Conservation (phyloP, 2,113 vertebrate genomes). For the Calonectris borealis region DNA sequence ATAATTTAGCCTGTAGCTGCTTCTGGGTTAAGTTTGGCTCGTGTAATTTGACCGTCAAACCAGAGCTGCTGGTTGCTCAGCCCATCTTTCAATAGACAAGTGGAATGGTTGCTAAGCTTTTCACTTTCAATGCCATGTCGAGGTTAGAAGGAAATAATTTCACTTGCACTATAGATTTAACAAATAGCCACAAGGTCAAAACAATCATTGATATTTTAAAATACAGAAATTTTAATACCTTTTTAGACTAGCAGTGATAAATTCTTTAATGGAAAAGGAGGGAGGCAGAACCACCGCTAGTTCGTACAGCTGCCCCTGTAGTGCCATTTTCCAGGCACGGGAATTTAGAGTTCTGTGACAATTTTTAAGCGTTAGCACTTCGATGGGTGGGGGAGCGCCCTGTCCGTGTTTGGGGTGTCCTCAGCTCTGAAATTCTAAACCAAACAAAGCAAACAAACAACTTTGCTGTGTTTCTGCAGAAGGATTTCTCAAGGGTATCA, state of each 20-base stretch:
- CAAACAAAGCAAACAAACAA: not conserved
- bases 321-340: not conserved
- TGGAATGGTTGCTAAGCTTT: not conserved
- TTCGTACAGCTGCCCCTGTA: not conserved
- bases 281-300: not conserved
- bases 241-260: not conserved
- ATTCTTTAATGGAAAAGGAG: not conserved
- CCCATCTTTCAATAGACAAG: accelerated
- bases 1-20: not conserved
- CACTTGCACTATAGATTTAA: not conserved
- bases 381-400: constrained; percentile 25
- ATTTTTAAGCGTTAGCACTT: not conserved
- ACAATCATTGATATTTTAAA: not conserved
- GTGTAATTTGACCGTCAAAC: not conserved
- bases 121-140: not conserved
- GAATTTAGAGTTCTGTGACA: not conserved
- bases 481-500: constrained; percentile 63
- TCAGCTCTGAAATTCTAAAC: constrained; percentile 61
- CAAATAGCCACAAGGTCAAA: not conserved
- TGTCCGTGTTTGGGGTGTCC: constrained; percentile 27
- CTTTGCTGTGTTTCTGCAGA: constrained; percentile 70
- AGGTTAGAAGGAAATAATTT: not conserved
- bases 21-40: not conserved
- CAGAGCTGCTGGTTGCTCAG: not conserved
- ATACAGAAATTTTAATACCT: not conserved